These are phyloP conservation scores for Parauchenoglanis punctatus DNA, from an alignment of 2,797 vertebrate genomes.

Conservation along the genomic window DNA sequence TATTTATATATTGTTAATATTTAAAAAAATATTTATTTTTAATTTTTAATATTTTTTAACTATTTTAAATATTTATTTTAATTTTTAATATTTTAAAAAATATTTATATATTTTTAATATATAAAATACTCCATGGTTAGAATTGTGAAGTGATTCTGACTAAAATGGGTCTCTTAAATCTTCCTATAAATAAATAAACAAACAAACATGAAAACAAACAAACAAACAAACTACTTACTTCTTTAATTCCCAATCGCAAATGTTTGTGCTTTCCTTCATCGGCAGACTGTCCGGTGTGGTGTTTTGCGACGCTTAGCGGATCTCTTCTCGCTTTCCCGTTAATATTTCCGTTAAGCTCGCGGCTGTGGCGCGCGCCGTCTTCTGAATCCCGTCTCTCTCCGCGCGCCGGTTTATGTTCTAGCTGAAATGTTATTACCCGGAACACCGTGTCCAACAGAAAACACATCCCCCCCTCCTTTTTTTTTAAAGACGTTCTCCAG, in stretches of 20 bases:
- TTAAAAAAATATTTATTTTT: too few species aligned
- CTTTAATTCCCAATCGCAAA: conserved; percentile 9
- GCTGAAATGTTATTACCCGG: background rate
- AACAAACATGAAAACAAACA: background rate
- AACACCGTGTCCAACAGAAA: conserved; percentile 24
- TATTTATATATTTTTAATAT: background rate
- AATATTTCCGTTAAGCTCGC: background rate
- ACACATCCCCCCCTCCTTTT: background rate
- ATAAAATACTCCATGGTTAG: background rate
- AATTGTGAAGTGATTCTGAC: background rate
- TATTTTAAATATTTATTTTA: too few species aligned
- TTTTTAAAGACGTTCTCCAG: background rate
- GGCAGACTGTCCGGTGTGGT: background rate
- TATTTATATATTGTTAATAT: too few species aligned
- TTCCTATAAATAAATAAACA: background rate
- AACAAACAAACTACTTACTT: conserved; percentile 12
- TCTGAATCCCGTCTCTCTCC: background rate
- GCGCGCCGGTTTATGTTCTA: background rate
- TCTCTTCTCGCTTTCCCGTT: background rate
- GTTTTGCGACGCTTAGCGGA: background rate
- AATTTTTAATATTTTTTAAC: too few species aligned
- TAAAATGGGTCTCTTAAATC: background rate
- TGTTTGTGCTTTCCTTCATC: conserved; percentile 27
- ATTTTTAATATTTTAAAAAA: too few species aligned
- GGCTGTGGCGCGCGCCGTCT: background rate